Evolutionary conservation across 2,888 invertebrate genomes (phyloP).

Genomic region (Eilema depressum): DNA sequence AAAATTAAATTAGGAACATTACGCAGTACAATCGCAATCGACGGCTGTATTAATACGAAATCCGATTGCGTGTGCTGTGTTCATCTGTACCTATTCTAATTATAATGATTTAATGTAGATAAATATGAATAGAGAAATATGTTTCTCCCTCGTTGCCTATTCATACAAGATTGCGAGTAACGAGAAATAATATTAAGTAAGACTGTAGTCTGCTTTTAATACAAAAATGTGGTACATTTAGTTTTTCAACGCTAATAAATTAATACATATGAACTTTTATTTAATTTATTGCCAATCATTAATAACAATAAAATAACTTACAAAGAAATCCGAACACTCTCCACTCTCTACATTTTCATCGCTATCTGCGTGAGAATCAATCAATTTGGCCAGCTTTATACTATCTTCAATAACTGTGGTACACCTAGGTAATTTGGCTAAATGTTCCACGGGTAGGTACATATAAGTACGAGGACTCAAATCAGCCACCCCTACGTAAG

Average conservation of each 20-base stretch:
- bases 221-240: not conserved
- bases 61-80: not conserved
- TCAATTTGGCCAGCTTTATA: too few relatives aligned
- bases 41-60: not conserved
- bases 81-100: constrained; percentile 1
- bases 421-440: not conserved
- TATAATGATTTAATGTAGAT: not conserved
- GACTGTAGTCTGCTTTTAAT: not conserved
- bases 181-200: not conserved
- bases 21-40: constrained; percentile 1
- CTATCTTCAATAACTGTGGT: too few relatives aligned
- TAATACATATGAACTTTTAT: too few relatives aligned
- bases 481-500: not conserved
- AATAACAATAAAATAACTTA: too few relatives aligned
- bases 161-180: not conserved
- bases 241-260: not conserved
- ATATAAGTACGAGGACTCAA: not conserved
- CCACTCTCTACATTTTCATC: too few relatives aligned
- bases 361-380: too few relatives aligned
- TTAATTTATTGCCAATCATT: too few relatives aligned
- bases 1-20: constrained; percentile 10
- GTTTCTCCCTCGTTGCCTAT: not conserved
- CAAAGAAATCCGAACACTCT: too few relatives aligned
- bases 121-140: not conserved
- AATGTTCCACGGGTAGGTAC: not conserved